A percentile compares a stretch with the other conserved stretches of the same genome.
These are phyloP conservation scores for Tragelaphus eurycerus DNA, from an alignment of 2,797 vertebrate genomes.

Conservation along the genomic window DNA sequence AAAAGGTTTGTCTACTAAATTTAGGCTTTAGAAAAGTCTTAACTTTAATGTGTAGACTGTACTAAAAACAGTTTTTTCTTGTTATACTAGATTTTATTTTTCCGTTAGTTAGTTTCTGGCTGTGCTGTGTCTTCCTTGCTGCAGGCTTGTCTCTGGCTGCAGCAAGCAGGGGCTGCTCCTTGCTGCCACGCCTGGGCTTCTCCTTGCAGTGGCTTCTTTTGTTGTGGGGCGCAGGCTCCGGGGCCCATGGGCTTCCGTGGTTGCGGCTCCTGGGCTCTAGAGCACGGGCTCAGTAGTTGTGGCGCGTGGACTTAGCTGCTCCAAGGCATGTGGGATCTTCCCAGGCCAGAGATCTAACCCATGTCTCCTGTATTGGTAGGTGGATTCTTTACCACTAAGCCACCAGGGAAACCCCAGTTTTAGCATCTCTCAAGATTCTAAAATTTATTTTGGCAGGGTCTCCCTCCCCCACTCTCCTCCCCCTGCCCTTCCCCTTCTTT, in stretches of 20 bases:
- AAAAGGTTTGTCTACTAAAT: not conserved
- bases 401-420: not conserved
- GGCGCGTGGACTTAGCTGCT: not conserved
- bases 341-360: not conserved
- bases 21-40: not conserved
- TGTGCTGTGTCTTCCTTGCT: not conserved
- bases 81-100: not conserved
- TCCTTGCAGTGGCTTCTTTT: not conserved
- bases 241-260: not conserved
- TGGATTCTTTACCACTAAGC: not conserved
- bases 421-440: not conserved
- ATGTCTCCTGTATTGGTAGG: not conserved
- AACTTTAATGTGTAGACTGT: not conserved
- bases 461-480: accelerated
- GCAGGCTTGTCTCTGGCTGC: not conserved
- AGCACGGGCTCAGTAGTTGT: not conserved
- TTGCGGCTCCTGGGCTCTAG: not conserved
- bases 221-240: accelerated
- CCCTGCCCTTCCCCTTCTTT: not conserved
- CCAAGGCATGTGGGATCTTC: not conserved
- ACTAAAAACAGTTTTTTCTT: not conserved
- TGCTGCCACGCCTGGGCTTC: not conserved
- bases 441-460: not conserved
- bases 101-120: not conserved
- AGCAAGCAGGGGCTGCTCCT: not conserved